Conservation (phyloP, 1,140 invertebrate species). For the Pantala flavescens region DNA sequence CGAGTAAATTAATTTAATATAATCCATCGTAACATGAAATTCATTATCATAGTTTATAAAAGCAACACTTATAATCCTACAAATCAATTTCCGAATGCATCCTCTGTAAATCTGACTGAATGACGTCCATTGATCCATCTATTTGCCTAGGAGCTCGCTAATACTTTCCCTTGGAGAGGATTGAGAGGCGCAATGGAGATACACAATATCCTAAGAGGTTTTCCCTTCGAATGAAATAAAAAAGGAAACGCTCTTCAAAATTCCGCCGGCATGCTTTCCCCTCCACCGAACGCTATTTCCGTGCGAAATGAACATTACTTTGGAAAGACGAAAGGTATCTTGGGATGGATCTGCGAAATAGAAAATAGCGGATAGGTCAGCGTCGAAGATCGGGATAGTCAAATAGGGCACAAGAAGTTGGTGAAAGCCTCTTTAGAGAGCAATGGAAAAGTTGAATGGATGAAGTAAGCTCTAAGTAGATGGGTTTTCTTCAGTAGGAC, state of each 20-base stretch:
- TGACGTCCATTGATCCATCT: too few species aligned
- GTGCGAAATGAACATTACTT: constrained; percentile 2
- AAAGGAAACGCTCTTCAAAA: background rate
- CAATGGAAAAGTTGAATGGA: background rate
- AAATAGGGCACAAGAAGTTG: background rate
- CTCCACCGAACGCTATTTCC: background rate
- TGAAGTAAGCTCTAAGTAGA: background rate
- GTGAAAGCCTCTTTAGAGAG: background rate
- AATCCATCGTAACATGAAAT: too few species aligned
- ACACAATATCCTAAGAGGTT: too few species aligned
- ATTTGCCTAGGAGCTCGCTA: too few species aligned
- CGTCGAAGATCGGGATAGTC: background rate
- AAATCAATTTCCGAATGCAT: too few species aligned
- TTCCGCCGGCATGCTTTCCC: background rate
- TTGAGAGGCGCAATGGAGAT: too few species aligned
- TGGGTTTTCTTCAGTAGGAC: too few species aligned
- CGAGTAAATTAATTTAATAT: too few species aligned
- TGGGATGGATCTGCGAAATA: background rate
- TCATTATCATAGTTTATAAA: too few species aligned
- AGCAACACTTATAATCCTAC: too few species aligned
- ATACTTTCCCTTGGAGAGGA: too few species aligned
- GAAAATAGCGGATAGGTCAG: background rate
- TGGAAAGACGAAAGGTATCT: background rate
- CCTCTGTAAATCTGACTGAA: too few species aligned
- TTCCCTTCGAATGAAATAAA: background rate